A percentile compares a stretch with the other conserved stretches of the same genome.
phyloP scores from a whole-genome alignment of 1,140 invertebrate species.

The Brachionus paranguensis region DNA sequence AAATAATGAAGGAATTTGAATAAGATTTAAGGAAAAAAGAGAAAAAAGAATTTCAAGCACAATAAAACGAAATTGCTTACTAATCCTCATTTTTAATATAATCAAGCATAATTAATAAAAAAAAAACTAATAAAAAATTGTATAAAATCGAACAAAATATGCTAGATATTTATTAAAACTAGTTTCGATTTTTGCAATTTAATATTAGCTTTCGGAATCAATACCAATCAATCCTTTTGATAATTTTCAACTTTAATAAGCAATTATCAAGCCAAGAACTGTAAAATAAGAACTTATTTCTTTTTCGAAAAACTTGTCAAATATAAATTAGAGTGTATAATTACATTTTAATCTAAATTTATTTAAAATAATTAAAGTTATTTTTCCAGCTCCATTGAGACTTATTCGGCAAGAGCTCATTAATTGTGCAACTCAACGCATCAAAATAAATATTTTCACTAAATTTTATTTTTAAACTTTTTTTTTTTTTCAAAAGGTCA shows the following conservation, averaged over 20 bases:
- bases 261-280: neutral
- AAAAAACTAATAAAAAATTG: neutral
- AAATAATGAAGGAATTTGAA: neutral
- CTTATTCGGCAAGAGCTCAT: neutral
- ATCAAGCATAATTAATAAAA: neutral
- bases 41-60: neutral
- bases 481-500: neutral
- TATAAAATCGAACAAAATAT: neutral
- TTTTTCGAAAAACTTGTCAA: neutral
- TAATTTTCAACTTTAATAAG: neutral
- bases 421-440: neutral
- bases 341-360: neutral
- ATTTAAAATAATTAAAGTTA: neutral
- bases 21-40: neutral
- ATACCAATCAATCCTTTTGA: neutral
- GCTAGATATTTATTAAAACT: neutral
- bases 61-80: neutral
- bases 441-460: neutral
- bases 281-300: neutral
- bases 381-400: neutral
- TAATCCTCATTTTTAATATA: slow-evolving; percentile 2
- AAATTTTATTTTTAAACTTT: neutral
- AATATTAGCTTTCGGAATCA: neutral
- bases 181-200: neutral
- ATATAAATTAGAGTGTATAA: neutral